phyloP scores from a whole-genome alignment of 2,797 vertebrate genomes.

The Merluccius polli region DNA sequence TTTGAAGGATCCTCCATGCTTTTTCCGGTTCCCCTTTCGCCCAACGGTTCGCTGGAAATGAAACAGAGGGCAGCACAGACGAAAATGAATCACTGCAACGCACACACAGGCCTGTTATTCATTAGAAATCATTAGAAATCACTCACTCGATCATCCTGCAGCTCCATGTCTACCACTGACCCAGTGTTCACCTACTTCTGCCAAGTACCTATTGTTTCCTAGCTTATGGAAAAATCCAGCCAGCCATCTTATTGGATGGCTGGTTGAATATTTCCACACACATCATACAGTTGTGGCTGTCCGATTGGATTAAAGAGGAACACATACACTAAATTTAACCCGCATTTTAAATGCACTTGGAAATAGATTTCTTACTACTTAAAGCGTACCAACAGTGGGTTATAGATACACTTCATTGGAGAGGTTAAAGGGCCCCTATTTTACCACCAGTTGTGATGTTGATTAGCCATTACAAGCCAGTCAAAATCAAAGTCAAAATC shows the following conservation, averaged over 20 bases:
- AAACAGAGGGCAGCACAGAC: slow-evolving; percentile 31
- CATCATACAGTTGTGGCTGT: background rate
- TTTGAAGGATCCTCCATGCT: slow-evolving; percentile 91
- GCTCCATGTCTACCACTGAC: background rate
- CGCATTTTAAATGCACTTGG: background rate
- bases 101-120: background rate
- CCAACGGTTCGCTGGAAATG: slow-evolving; percentile 77
- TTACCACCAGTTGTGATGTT: no score
- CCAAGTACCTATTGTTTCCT: background rate
- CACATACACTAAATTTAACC: background rate
- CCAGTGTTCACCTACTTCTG: background rate
- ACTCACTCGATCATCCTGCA: background rate
- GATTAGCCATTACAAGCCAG: no score
- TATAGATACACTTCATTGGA: background rate
- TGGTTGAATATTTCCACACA: background rate
- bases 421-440: no score
- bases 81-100: background rate
- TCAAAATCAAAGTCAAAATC: no score
- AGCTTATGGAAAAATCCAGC: slow-evolving; percentile 1
- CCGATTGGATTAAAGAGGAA: background rate
- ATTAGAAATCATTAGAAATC: background rate
- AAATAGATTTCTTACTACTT: background rate
- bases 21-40: slow-evolving; percentile 77
- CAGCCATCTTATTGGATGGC: no score
- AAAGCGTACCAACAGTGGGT: background rate